Evolutionary conservation across 2,113 vertebrate genomes (phyloP).

Genomic region (Anser cygnoides): DNA sequence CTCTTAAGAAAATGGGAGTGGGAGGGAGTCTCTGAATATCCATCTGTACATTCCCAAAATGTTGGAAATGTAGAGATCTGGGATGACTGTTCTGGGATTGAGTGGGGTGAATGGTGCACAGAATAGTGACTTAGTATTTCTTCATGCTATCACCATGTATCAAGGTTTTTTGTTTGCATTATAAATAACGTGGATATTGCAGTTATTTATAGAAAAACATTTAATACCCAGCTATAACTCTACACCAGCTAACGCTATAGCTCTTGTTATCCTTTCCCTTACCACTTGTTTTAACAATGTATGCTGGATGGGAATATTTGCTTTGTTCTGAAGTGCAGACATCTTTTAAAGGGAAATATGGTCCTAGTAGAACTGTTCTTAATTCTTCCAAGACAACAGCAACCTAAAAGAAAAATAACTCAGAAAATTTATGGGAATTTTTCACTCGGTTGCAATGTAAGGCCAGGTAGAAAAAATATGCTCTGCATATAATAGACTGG

Average conservation of each 20-base stretch:
- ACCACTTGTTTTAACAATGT: conserved; percentile 84
- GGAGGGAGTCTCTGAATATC: neutral
- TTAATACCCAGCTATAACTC: neutral
- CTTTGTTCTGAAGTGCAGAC: conserved; percentile 31
- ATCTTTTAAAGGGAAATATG: neutral
- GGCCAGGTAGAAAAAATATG: neutral
- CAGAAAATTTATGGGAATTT: fast-evolving
- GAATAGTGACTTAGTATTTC: neutral
- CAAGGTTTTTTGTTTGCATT: neutral
- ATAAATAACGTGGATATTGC: fast-evolving
- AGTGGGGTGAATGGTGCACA: neutral
- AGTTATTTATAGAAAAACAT: neutral
- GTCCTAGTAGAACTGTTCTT: neutral
- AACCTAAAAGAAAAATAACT: neutral
- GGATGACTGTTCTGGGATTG: fast-evolving
- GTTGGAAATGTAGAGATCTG: neutral
- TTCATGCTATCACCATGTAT: neutral
- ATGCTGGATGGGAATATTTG: conserved; percentile 61
- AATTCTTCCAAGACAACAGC: conserved; percentile 1
- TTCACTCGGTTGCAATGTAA: neutral
- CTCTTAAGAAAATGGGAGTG: neutral
- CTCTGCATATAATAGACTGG: neutral
- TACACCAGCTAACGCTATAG: neutral
- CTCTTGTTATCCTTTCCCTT: neutral
- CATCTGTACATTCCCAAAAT: neutral